Percentiles rank a stretch among this genome's conserved stretches.
Conservation (phyloP, 2,113 vertebrate species). For the Camelus bactrianus region DNA sequence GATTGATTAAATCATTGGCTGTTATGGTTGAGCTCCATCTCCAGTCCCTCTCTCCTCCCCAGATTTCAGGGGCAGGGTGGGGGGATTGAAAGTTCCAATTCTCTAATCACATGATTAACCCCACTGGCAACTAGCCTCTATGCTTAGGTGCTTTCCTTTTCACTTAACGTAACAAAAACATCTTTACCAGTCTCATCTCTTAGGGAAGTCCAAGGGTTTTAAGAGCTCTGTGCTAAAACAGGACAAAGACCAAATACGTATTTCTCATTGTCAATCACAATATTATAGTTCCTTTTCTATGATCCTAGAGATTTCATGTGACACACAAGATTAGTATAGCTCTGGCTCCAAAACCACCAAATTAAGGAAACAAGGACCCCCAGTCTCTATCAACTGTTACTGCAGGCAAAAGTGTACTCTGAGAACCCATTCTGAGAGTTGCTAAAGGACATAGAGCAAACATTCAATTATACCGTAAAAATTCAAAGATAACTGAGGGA, state of each 20-base stretch:
- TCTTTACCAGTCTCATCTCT: background rate
- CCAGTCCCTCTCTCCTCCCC: no score
- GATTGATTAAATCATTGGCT: background rate
- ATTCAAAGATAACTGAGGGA: background rate
- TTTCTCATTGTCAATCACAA: background rate
- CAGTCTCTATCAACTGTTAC: background rate
- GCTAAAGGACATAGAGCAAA: background rate
- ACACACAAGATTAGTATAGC: background rate
- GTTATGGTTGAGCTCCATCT: background rate
- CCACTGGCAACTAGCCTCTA: background rate
- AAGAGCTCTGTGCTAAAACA: background rate
- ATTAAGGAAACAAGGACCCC: background rate
- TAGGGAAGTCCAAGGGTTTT: background rate
- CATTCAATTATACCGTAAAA: background rate
- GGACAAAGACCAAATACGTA: background rate
- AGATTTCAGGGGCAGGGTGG: background rate
- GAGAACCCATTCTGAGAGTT: background rate
- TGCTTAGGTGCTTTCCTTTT: background rate
- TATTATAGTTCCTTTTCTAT: background rate
- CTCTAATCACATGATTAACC: background rate
- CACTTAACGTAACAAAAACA: conserved; percentile 8
- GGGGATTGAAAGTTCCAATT: background rate
- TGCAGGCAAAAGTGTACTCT: background rate
- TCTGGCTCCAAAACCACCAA: background rate
- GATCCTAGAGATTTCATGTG: background rate